Base-by-base conservation (phyloP, 2,113 vertebrate genomes). In the Terrapene triunguis region DNA sequence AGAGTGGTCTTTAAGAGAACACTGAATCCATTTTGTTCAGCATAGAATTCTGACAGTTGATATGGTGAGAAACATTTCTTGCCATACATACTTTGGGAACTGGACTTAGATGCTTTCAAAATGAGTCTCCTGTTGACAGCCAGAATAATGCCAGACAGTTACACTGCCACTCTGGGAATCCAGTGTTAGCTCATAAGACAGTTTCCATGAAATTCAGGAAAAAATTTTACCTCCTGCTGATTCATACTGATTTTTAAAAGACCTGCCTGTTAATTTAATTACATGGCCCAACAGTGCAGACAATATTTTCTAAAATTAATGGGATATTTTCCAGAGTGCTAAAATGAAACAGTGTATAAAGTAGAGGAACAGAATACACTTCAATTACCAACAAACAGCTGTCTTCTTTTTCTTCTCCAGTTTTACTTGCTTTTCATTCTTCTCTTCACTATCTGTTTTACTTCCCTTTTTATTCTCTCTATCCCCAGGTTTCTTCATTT, bases 181-280 rank as follows among this genome's bases (percentile, higher is more conserved):
- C 44, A 87, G 35, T 78, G 35, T 5, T 78, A 55, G 54, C 4
- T 16, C 50, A n/a, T 6, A 42, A 57, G 53, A 72, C 16, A 16
- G 25, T n/a, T 92, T 14, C 54, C 50, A 38, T n/a, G 12, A 54
- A 7, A 69, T 35, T 50, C 44, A 82, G 38, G 7, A 38, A 95
- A 89, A 89, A 25, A 13, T 8, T 54, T 24, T 74, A 57, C 25
- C 21, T 17, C 38, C 1, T 83, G 91, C 57, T 91, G 35, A 25
- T 32, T 3, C 6, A 79, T 87, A 94, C 25, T 83, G 57, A 92
- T 88, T 93, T 89, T 82, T 90, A 54, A 94, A 93, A 4, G 3
- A 35, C 11, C 78, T 42, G 3, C 50, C 16, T 54, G 72, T 22
- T 12, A 53, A 80, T 59, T 74, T 42, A 57, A 78, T 78, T 78